These are phyloP conservation scores for Ophion slaviceki DNA, from an alignment of 2,888 invertebrate genomes.

Conservation along the genomic window DNA sequence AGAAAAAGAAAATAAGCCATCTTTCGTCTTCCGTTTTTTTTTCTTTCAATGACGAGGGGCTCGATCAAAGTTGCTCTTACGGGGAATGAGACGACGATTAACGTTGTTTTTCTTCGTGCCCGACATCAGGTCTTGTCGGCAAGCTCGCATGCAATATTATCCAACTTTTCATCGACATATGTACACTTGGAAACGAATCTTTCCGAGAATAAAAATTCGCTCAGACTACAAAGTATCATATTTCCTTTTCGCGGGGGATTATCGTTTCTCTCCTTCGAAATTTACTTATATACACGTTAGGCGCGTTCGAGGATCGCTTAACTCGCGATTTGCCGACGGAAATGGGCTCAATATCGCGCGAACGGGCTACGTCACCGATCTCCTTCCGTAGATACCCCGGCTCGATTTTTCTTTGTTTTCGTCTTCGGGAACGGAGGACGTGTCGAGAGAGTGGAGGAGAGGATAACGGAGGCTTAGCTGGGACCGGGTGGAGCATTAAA, in stretches of 20 bases:
- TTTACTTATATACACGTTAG: conserved; percentile 47
- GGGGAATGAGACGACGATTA: conserved; percentile 71
- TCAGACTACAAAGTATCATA: conserved; percentile 29
- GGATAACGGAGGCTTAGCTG: conserved; percentile 74
- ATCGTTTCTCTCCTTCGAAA: conserved; percentile 20
- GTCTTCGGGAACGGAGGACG: conserved; percentile 24
- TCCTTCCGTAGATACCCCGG: conserved; percentile 11
- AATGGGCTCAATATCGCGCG: conserved; percentile 43
- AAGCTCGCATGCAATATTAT: background rate
- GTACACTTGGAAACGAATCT: conserved; percentile 51
- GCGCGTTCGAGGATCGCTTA: conserved; percentile 4
- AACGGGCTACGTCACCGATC: conserved; percentile 52
- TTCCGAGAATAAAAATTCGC: conserved; percentile 39
- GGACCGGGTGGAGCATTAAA: conserved; percentile 81
- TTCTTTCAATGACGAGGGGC: conserved; percentile 13
- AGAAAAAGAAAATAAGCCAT: conserved; percentile 65
- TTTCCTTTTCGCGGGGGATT: conserved; percentile 6
- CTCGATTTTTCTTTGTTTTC: conserved; percentile 25
- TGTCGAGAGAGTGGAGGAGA: conserved; percentile 5
- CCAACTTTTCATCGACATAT: conserved; percentile 27
- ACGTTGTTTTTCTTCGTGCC: conserved; percentile 3
- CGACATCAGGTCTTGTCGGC: conserved; percentile 4
- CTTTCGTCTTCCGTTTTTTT: conserved; percentile 34
- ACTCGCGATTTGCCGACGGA: conserved; percentile 46
- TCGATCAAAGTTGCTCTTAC: conserved; percentile 58